These are phyloP conservation scores for Dolichoris vasculosae DNA, from an alignment of 1,140 invertebrate genomes.

Conservation along the genomic window DNA sequence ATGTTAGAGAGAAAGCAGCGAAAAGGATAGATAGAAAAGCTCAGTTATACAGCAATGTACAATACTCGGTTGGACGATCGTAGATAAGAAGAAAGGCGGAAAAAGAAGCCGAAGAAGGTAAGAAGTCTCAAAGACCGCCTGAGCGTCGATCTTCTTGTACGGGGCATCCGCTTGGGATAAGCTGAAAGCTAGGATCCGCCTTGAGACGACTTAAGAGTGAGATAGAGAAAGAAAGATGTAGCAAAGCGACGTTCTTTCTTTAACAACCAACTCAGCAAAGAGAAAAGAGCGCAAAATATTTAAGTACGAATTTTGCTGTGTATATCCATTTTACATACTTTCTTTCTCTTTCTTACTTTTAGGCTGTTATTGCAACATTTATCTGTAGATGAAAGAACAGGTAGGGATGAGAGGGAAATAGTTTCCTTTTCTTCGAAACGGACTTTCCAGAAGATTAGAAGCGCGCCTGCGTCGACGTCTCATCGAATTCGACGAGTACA, in stretches of 20 bases:
- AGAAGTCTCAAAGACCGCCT: slow-evolving; percentile 18
- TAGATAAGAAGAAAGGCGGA: neutral
- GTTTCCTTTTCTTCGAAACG: neutral
- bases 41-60: neutral
- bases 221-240: neutral
- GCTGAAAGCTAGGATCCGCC: neutral
- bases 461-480: neutral
- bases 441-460: slow-evolving; percentile 19
- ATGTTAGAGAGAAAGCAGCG: neutral
- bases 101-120: neutral
- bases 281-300: slow-evolving; percentile 30
- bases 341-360: neutral
- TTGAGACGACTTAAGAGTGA: neutral
- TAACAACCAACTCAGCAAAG: neutral
- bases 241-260: neutral
- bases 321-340: neutral
- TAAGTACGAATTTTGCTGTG: slow-evolving; percentile 16
- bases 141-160: neutral
- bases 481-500: slow-evolving; percentile 24
- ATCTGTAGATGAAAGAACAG: neutral
- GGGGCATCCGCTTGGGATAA: slow-evolving; percentile 8
- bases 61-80: neutral
- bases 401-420: neutral
- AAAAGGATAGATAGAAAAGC: neutral
- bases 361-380: slow-evolving; percentile 14